Evolutionary conservation across 2,888 invertebrate genomes (phyloP).

Genomic region (Apotomis turbidana): DNA sequence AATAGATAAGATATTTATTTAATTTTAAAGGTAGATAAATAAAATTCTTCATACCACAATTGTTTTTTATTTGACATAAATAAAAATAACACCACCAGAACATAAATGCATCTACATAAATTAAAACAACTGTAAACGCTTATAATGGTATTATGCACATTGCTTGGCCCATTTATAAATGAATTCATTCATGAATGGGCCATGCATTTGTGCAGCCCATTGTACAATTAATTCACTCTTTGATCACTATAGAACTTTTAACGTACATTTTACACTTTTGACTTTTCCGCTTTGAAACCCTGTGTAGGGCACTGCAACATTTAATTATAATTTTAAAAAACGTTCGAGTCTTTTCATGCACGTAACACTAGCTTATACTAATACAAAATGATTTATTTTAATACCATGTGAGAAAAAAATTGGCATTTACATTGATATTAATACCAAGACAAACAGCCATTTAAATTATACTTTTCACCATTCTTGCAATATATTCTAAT

Average conservation of each 20-base stretch:
- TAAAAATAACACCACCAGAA: conserved; percentile 49
- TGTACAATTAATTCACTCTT: conserved; percentile 18
- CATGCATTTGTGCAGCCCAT: neutral
- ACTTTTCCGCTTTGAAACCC: too few relatives aligned
- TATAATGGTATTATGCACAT: neutral
- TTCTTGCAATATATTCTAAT: too few relatives aligned
- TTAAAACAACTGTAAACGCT: conserved; percentile 29
- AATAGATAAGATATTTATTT: neutral
- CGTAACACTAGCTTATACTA: conserved; percentile 1
- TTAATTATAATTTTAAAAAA: conserved; percentile 17
- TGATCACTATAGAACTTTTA: neutral
- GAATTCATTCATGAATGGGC: too few relatives aligned
- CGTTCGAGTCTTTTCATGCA: conserved; percentile 18
- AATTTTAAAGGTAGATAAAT: neutral
- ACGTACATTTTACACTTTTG: neutral
- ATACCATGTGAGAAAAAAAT: conserved; percentile 25
- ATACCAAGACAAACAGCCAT: neutral
- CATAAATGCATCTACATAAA: conserved; percentile 57
- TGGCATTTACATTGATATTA: neutral
- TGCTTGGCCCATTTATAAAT: too few relatives aligned
- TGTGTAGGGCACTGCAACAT: neutral
- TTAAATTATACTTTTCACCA: too few relatives aligned
- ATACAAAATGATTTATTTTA: neutral
- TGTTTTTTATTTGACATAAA: conserved; percentile 46
- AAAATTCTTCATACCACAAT: conserved; percentile 38